These are phyloP conservation scores for Dasypus novemcinctus DNA, from an alignment of 2,113 vertebrate genomes.

Conservation along the genomic window DNA sequence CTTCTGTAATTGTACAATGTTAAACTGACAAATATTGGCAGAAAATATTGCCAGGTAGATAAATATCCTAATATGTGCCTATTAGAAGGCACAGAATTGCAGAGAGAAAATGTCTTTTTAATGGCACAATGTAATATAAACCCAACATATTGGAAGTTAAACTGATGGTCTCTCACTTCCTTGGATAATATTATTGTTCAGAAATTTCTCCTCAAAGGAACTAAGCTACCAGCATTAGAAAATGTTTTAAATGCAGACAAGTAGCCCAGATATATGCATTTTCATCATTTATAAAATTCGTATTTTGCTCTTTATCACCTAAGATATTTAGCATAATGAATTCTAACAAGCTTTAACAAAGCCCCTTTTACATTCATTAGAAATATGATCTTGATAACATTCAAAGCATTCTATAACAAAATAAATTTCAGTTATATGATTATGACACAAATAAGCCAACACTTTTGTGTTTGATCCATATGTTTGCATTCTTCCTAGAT, in stretches of 20 bases:
- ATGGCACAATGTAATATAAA: constrained; percentile 65
- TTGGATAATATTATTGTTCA: constrained; percentile 54
- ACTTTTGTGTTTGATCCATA: background rate
- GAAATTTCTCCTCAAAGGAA: constrained; percentile 55
- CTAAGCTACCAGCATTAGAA: background rate
- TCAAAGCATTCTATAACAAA: constrained; percentile 31
- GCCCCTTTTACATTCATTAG: background rate
- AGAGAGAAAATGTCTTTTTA: constrained; percentile 68
- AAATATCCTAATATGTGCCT: constrained; percentile 73
- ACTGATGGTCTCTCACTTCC: constrained; percentile 39
- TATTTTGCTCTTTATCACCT: background rate
- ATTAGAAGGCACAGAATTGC: constrained; percentile 58
- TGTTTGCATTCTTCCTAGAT: constrained; percentile 29
- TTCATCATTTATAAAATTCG: constrained; percentile 45
- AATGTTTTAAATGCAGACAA: constrained; percentile 22
- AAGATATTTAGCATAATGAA: constrained; percentile 49
- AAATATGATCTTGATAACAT: constrained; percentile 18
- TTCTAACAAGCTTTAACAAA: constrained; percentile 15
- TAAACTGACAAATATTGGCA: constrained; percentile 57
- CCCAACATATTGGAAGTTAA: constrained; percentile 53
- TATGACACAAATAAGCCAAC: background rate
- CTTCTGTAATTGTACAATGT: constrained; percentile 19
- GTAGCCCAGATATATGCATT: constrained; percentile 9
- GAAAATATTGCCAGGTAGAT: constrained; percentile 66
- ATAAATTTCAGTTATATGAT: constrained; percentile 36